Base-by-base conservation (phyloP, 2,888 invertebrate genomes). In the Polietes domitor region DNA sequence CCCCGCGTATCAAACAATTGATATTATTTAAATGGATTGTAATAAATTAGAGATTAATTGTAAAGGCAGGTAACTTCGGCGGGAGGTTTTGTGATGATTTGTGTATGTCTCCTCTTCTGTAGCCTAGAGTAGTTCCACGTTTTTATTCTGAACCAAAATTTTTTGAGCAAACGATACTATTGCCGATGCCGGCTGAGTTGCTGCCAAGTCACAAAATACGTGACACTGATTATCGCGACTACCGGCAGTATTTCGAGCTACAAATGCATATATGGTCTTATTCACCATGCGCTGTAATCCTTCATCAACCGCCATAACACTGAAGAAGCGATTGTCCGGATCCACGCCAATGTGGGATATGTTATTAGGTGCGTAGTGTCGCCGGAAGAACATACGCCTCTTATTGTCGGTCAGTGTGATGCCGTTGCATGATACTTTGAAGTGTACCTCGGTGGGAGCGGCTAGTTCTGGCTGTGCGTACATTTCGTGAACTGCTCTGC, bases 341-440 rank as follows among this genome's bases (percentile, higher is more conserved):
- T 99, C 99, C 86, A 98, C 93, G 0, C 98, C 98, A 89, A 98
- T 98, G 93, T 97, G 96, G 10, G 98, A 98, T 83, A 99, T 96
- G 76, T 96, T 95, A 88, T 95, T 94, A 47, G 97, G 96, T 1
- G 98, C 96, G 93, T 98, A 99, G 92, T 99, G 98, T 41, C 97
- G 95, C 74, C 99, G 94, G 94, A 97, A 98, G 89, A 94, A 94
- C 88, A 95, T 93, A 92, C 97, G 97, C 82, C 99, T 94, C 70
- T 97, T 96, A 90, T 97, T 97, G 93, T 99, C 99, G 10, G 99
- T 99, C 87, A 99, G 93, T 5, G 99, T 99, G 88, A 99, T 97
- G 74, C 99, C 99, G 90, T 98, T 97, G 77, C 96, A 96, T 87
- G 98, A 98, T 76, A 99, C 98, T 93, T 99, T 99, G 92, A 99